phyloP scores from a whole-genome alignment of 2,797 vertebrate genomes.

The Acanthornis magna region DNA sequence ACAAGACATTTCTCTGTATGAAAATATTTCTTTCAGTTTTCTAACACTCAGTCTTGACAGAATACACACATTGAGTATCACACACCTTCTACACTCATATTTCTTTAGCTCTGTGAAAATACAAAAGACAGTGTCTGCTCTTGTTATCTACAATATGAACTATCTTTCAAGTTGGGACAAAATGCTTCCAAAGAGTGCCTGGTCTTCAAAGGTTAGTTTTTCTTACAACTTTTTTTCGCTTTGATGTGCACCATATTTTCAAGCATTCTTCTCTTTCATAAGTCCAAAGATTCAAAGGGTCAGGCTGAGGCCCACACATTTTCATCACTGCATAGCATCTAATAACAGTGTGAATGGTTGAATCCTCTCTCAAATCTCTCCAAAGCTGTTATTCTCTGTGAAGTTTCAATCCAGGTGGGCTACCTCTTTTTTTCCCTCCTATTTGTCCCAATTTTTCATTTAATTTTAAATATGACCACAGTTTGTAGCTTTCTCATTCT shows the following conservation, averaged over 20 bases:
- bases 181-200: not conserved
- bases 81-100: not conserved
- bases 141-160: not conserved
- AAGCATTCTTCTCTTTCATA: not conserved
- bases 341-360: not conserved
- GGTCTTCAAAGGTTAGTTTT: not conserved
- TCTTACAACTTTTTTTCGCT: not conserved
- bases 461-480: not conserved
- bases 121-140: not conserved
- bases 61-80: not conserved
- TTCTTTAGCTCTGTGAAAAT: not conserved
- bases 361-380: not conserved
- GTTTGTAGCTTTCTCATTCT: not conserved
- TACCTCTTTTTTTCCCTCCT: rapidly evolving
- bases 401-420: not conserved
- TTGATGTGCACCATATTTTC: not conserved
- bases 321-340: not conserved
- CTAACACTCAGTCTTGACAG: not conserved
- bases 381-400: not conserved
- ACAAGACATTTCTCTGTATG: not conserved
- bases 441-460: not conserved
- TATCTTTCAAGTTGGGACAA: not conserved
- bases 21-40: not conserved
- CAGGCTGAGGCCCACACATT: not conserved
- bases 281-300: not conserved